Conservation (phyloP, 2,888 invertebrate genomes). For the Minunthozetes semirufus region DNA sequence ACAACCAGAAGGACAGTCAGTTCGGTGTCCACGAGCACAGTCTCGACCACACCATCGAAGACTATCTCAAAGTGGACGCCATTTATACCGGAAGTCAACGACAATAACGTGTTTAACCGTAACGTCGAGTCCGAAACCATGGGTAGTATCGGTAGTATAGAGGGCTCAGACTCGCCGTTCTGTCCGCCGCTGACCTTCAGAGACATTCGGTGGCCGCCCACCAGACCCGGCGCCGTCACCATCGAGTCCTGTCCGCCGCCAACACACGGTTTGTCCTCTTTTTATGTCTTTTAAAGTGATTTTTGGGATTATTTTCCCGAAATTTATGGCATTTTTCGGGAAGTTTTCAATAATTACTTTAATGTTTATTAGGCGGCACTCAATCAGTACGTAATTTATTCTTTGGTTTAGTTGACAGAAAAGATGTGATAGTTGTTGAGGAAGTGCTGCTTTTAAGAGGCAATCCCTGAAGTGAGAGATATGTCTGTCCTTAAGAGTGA, state of each 20-base stretch:
- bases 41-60: neutral
- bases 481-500: too few relatives aligned
- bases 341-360: too few relatives aligned
- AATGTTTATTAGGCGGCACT: too few relatives aligned
- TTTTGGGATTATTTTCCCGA: too few relatives aligned
- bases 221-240: neutral
- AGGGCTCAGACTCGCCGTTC: neutral
- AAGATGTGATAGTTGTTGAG: too few relatives aligned
- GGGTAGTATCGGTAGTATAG: neutral
- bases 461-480: too few relatives aligned
- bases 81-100: neutral
- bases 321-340: too few relatives aligned
- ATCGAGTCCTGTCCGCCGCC: conserved; percentile 30
- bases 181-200: conserved; percentile 15
- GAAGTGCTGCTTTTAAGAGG: too few relatives aligned
- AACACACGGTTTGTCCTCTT: conserved; percentile 30
- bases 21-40: neutral
- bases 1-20: neutral
- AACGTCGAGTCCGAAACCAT: conserved; percentile 5
- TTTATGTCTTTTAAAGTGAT: too few relatives aligned
- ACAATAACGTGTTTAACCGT: conserved; percentile 1
- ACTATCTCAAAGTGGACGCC: neutral
- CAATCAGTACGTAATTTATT: too few relatives aligned
- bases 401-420: too few relatives aligned
- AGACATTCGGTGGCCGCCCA: conserved; percentile 32